These are phyloP conservation scores for Podarcis raffonei DNA, from an alignment of 2,113 vertebrate genomes.

Conservation along the genomic window DNA sequence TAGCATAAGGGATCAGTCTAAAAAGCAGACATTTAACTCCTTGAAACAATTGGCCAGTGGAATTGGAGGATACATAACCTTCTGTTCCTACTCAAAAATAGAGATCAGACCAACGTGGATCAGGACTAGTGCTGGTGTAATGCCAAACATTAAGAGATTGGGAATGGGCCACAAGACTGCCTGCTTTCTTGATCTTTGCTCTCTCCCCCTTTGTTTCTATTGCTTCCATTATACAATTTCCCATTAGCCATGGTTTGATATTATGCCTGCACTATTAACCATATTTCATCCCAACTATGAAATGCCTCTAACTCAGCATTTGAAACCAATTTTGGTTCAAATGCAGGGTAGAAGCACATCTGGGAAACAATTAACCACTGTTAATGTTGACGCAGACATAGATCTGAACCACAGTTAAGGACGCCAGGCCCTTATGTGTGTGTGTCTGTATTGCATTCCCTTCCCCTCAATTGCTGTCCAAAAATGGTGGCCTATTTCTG, in stretches of 20 bases:
- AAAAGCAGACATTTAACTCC: not conserved
- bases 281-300: not conserved
- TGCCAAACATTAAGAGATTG: not conserved
- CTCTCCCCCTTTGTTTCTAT: not conserved
- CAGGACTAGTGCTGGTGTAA: not conserved
- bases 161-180: not conserved
- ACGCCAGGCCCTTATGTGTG: not conserved
- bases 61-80: not conserved
- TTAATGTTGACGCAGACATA: not conserved
- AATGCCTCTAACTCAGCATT: not conserved
- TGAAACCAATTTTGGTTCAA: not conserved
- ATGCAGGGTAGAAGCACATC: no score
- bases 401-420: not conserved
- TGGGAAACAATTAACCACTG: not conserved
- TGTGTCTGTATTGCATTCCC: not conserved
- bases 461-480: not conserved
- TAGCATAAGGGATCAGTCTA: slow-evolving; percentile 17
- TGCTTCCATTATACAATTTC: not conserved
- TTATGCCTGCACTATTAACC: not conserved
- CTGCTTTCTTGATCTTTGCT: not conserved
- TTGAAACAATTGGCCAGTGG: slow-evolving; percentile 3
- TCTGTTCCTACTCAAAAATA: not conserved
- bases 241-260: not conserved
- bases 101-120: not conserved
- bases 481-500: not conserved